Evolutionary conservation across 2,797 vertebrate species (phyloP), one percentile per base, ranked within the genome.

Genomic region (Semotilus atromaculatus): DNA sequence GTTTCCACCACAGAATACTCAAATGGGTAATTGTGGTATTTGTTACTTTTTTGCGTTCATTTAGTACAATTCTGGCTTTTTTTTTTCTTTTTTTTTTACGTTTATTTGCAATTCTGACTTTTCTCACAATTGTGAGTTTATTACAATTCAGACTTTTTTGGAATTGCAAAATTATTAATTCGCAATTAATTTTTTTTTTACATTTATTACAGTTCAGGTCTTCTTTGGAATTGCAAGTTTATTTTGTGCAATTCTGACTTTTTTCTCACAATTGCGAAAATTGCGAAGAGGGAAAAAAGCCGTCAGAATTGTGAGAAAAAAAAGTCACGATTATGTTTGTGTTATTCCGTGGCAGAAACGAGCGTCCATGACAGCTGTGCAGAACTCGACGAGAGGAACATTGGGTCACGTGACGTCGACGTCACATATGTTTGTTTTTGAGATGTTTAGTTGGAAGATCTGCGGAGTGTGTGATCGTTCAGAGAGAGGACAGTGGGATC

Each of bases 211-310:
- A n/a, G n/a, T n/a, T n/a, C n/a, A n/a, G n/a, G n/a, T n/a, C n/a
- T n/a, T n/a, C n/a, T n/a, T n/a, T n/a, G n/a, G 0, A n/a, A 11
- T 26, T 60, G 1, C 0, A 2, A 23, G 1, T 55, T 55, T 23
- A n/a, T 58, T 58, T 58, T 1, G 21, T 0, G 9, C 3, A 58
- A 23, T n/a, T n/a, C 21, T 10, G 8, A 58, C 7, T 3, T n/a
- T 53, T n/a, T 23, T 4, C 53, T 23, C 1, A 4, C 0, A 58
- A n/a, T 23, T 23, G 2, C 53, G 5, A 14, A 14, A 26, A 60
- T 1, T n/a, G 21, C 0, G 23, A 23, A 21, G 21, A 8, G 10
- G 10, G 8, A 4, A 5, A 58, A 53, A 53, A 45, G 19, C 7
- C 0, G 8, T 55, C 53, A 55, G 21, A 21, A 55, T 23, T 21